These are phyloP conservation scores for Cathartes aura DNA, from an alignment of 2,113 vertebrate genomes.

Conservation along the genomic window DNA sequence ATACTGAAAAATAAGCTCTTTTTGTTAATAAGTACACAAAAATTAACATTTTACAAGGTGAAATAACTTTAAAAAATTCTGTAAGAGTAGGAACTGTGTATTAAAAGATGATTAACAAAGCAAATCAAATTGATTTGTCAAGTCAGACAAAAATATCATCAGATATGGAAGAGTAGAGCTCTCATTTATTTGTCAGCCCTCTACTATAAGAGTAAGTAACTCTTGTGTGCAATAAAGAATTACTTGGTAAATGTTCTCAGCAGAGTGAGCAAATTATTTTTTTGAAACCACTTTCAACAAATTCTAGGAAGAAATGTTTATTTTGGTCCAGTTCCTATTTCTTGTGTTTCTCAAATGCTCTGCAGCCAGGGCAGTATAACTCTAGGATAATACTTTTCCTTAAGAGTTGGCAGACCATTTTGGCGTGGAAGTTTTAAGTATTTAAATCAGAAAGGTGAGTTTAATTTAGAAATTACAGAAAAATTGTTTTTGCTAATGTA, in stretches of 20 bases:
- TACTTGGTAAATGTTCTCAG: neutral
- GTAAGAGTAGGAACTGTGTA: neutral
- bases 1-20: neutral
- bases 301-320: neutral
- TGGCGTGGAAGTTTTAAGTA: neutral
- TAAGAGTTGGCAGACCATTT: neutral
- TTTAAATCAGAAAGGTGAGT: neutral
- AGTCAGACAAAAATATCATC: neutral
- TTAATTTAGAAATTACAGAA: neutral
- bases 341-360: neutral
- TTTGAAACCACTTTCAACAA: constrained; percentile 55
- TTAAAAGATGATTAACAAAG: neutral
- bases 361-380: neutral
- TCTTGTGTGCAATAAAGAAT: neutral
- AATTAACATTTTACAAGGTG: neutral
- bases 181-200: neutral
- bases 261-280: neutral
- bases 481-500: neutral
- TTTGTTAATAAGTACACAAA: neutral
- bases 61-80: neutral
- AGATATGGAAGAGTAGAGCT: neutral
- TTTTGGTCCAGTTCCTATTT: neutral
- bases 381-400: neutral
- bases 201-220: neutral
- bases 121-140: neutral